Evolutionary conservation across 2,888 invertebrate genomes (phyloP).

Genomic region (Chymomyza caudatula): DNA sequence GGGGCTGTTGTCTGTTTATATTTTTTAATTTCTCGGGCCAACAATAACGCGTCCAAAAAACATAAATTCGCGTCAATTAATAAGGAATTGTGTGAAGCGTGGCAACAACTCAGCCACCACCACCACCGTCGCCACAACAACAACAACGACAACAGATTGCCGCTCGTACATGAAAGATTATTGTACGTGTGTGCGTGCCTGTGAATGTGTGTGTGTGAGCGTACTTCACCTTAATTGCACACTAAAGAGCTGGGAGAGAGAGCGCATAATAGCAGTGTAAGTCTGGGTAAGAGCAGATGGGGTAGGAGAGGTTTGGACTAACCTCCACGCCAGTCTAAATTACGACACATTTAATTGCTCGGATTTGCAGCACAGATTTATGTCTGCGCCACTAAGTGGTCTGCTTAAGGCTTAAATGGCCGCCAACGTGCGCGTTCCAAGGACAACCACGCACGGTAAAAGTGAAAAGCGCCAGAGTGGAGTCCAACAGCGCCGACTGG

Average conservation of each 20-base stretch:
- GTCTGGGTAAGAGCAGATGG: background rate
- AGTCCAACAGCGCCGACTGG: background rate
- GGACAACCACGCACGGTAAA: slow-evolving; percentile 16
- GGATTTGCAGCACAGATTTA: slow-evolving; percentile 75
- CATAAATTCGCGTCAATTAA: slow-evolving; percentile 73
- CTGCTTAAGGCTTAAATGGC: slow-evolving; percentile 74
- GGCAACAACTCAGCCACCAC: slow-evolving; percentile 26
- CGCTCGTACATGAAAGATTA: slow-evolving; percentile 42
- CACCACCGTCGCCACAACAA: background rate
- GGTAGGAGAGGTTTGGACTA: background rate
- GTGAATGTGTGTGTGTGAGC: slow-evolving; percentile 25
- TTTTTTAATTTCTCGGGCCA: slow-evolving; percentile 65
- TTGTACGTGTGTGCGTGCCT: slow-evolving; percentile 33
- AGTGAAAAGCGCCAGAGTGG: background rate
- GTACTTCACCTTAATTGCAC: slow-evolving; percentile 67
- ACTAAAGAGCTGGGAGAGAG: slow-evolving; percentile 45
- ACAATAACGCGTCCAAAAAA: slow-evolving; percentile 72
- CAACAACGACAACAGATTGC: slow-evolving; percentile 40
- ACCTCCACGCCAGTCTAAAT: slow-evolving; percentile 48
- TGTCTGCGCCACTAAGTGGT: slow-evolving; percentile 73
- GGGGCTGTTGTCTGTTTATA: slow-evolving; percentile 56
- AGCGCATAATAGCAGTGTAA: background rate
- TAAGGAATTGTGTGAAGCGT: slow-evolving; percentile 66
- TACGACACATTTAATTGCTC: slow-evolving; percentile 75
- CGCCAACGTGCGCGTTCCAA: slow-evolving; percentile 32